phyloP scores from a whole-genome alignment of 2,113 vertebrate genomes.

The Epinephelus fuscoguttatus region DNA sequence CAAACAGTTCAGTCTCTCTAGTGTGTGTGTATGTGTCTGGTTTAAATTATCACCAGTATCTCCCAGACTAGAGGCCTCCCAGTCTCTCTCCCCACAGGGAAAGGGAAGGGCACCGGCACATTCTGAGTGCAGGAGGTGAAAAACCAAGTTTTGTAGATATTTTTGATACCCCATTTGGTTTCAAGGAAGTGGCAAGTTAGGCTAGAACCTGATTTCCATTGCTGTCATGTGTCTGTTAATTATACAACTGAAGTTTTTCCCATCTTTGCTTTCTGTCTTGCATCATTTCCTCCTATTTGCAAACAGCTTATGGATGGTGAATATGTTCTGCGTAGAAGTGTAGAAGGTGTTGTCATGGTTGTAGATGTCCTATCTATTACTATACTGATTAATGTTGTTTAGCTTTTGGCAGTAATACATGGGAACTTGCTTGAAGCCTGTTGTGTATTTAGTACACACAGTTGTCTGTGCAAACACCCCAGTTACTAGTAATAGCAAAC shows the following conservation, averaged over 20 bases:
- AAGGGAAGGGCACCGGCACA: constrained; percentile 41
- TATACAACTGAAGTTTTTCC: background rate
- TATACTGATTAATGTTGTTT: no score
- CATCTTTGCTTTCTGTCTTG: background rate
- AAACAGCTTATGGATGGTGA: background rate
- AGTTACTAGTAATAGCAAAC: background rate
- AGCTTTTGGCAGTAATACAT: background rate
- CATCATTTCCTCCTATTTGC: background rate
- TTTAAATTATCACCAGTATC: constrained; percentile 74
- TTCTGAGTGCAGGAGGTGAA: constrained; percentile 31
- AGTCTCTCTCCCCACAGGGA: constrained; percentile 30
- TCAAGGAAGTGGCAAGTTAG: constrained; percentile 1
- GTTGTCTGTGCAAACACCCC: background rate
- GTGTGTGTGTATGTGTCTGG: constrained; percentile 57
- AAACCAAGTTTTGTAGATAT: constrained; percentile 32
- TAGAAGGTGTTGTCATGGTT: background rate
- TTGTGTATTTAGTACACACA: background rate
- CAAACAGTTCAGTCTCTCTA: constrained; percentile 61
- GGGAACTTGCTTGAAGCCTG: background rate
- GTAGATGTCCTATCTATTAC: no score
- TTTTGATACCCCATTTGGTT: constrained; percentile 21
- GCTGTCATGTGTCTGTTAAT: constrained; percentile 18
- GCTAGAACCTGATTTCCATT: constrained; percentile 14
- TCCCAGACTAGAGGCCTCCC: constrained; percentile 50
- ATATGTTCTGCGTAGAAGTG: background rate